Percentiles rank a stretch among this genome's conserved stretches.
Conservation (phyloP, 2,113 vertebrate genomes). For the Chionomys nivalis region DNA sequence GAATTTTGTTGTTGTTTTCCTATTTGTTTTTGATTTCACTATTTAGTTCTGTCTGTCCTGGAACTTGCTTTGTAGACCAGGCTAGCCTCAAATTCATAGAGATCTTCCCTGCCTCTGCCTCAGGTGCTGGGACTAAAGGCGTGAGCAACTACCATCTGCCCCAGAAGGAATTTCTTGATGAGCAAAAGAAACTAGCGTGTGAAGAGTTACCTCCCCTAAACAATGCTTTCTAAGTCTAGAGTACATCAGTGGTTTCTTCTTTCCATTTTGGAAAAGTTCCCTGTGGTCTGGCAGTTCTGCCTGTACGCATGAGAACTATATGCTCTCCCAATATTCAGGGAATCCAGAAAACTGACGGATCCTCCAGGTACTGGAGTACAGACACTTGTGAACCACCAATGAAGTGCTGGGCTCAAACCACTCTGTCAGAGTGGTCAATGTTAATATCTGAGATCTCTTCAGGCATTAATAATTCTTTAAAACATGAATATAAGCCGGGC, state of each 20-base stretch:
- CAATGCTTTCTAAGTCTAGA: neutral
- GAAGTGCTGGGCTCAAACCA: neutral
- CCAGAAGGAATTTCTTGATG: conserved; percentile 13
- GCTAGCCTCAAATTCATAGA: too few relatives aligned
- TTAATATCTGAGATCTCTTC: neutral
- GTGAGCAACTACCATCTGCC: too few relatives aligned
- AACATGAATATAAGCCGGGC: neutral
- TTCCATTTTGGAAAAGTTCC: neutral
- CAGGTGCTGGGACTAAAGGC: too few relatives aligned
- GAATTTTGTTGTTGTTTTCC: too few relatives aligned
- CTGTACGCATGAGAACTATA: neutral
- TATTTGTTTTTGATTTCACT: too few relatives aligned
- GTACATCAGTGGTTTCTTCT: neutral
- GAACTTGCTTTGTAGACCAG: too few relatives aligned
- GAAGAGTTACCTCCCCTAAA: conserved; percentile 13
- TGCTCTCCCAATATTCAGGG: neutral
- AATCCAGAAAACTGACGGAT: neutral
- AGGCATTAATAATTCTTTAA: neutral
- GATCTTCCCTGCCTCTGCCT: too few relatives aligned
- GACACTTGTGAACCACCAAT: neutral
- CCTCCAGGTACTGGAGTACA: neutral
- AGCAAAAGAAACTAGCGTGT: neutral
- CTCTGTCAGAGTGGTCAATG: neutral
- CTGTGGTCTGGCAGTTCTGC: neutral
- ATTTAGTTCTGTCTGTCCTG: too few relatives aligned